A percentile compares a stretch with the other conserved stretches of the same genome.
These are phyloP conservation scores for Tetragonula clypearis DNA, from an alignment of 1,140 invertebrate genomes.

Conservation along the genomic window DNA sequence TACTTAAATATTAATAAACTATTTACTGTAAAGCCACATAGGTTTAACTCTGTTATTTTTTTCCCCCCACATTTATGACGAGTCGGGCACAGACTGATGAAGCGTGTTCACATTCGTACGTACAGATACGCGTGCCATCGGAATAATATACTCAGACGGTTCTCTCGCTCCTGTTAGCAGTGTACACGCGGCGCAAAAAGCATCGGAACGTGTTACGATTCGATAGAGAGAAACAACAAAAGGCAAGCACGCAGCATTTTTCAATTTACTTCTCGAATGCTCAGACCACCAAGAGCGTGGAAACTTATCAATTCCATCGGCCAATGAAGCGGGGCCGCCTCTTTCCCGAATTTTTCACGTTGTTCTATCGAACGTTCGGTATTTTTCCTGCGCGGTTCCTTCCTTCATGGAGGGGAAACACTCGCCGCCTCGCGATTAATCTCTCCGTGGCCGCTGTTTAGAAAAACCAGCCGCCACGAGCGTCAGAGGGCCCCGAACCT, in stretches of 20 bases:
- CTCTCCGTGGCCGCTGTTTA: constrained; percentile 8
- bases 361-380: background rate
- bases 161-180: background rate
- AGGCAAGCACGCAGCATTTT: background rate
- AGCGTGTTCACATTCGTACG: no score
- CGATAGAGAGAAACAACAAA: background rate
- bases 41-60: no score
- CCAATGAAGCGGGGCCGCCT: background rate
- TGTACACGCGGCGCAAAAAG: background rate
- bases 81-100: no score
- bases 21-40: no score
- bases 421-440: background rate
- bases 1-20: no score
- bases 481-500: background rate
- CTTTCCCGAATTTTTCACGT: background rate
- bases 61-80: no score
- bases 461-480: constrained; percentile 3
- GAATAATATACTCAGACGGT: background rate
- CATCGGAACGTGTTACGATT: background rate
- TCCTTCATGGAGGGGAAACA: background rate
- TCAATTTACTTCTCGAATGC: background rate
- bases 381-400: background rate
- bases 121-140: background rate
- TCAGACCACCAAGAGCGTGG: background rate
- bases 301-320: background rate